Base-by-base conservation (phyloP, 2,113 vertebrate species). In the Ciconia maguari region DNA sequence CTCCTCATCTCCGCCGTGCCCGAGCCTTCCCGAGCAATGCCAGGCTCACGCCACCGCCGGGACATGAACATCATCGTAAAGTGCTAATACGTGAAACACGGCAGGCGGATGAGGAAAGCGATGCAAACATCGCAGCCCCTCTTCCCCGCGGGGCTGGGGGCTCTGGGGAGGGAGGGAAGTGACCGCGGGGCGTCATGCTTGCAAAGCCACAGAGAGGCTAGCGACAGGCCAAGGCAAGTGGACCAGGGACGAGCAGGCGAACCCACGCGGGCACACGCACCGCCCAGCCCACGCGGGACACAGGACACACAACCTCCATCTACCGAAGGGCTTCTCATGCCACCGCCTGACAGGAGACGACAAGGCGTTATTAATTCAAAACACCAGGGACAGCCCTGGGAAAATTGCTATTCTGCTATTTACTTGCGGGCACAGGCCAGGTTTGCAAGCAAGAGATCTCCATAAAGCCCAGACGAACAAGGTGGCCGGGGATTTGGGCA, bases 1-100 rank as follows among this genome's bases (percentile, higher is more conserved):
- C 17, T 55, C 93, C 26, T 65, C 6, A 0, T 12, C 52, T 32
- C 76, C 8, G 2, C 42, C 1, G 0, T 30, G 65, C 52, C 61
- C 2, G 1, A 88, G 42, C 48, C 72, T 32, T 41, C 48, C 81
- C 0, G 0, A 51, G 60, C 1, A 0, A n/a, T 1, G 16, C 64
- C 16, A 7, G 65, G 52, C 16, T 69, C 78, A 60, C 1, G 0
- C 62, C 17, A 11, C 29, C 74, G 22, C 52, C 4, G 5, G 62
- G 64, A 79, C 83, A 18, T 0, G 3, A 29, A 77, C 68, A 38
- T 24, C 82, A 38, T 42, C 91, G 68, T 96, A 97, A 98, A 98
- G 97, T 97, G 96, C 96, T 89, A 82, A 79, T 13, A 11, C 3
- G 2, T 52, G 89, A 66, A 54, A 64, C 26, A 4, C 5, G 83